phyloP scores from a whole-genome alignment of 2,113 vertebrate species.

The Dunckerocampus dactyliophorus region DNA sequence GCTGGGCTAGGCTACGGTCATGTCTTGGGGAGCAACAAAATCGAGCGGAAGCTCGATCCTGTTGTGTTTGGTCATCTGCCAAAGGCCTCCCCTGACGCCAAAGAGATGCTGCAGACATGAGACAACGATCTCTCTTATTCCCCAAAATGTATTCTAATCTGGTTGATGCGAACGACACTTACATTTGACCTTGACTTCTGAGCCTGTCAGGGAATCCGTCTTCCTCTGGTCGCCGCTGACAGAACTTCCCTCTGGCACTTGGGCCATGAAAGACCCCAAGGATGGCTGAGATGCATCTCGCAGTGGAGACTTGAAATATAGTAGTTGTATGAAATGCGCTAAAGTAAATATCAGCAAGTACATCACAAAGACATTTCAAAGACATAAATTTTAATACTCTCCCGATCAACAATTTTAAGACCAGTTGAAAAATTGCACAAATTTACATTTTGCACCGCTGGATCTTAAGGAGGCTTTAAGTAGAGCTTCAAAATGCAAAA shows the following conservation, averaged over 20 bases:
- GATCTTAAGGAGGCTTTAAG: no score
- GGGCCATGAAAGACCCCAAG: constrained; percentile 12
- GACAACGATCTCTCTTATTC: neutral
- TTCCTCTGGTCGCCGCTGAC: constrained; percentile 31
- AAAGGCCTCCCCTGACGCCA: constrained; percentile 41
- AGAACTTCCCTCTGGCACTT: constrained; percentile 30
- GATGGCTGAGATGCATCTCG: constrained; percentile 17
- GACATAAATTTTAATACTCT: no score
- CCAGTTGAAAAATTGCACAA: no score
- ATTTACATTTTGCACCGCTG: no score
- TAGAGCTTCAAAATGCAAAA: no score
- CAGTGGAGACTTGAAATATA: constrained; percentile 19
- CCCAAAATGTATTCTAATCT: no score
- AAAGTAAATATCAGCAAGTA: neutral
- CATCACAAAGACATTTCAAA: no score
- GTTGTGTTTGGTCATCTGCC: constrained; percentile 35
- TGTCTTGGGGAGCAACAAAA: constrained; percentile 51
- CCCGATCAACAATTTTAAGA: no score
- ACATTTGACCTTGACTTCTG: constrained; percentile 57
- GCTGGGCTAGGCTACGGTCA: constrained; percentile 45
- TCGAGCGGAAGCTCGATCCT: constrained; percentile 42
- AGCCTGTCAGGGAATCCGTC: constrained; percentile 24
- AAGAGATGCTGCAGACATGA: constrained; percentile 44
- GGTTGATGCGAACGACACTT: neutral
- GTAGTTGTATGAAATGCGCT: neutral